Percentiles rank a stretch among this genome's conserved stretches.
phyloP scores from a whole-genome alignment of 2,797 vertebrate species.

The Syndactyla subalaris region DNA sequence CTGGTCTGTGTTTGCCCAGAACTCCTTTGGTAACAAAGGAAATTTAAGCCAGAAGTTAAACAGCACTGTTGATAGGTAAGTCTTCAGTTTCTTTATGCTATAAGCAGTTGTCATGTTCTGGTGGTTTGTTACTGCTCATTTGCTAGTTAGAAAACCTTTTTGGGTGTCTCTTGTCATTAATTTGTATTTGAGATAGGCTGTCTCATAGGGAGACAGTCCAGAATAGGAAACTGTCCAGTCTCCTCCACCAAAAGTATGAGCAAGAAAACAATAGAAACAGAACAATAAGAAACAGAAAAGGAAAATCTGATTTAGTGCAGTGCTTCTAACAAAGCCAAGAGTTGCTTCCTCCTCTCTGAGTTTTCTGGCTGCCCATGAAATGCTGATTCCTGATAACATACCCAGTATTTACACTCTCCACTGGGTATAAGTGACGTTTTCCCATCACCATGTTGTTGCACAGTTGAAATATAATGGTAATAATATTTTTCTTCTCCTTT shows the following conservation, averaged over 20 bases:
- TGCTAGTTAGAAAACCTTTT: not conserved
- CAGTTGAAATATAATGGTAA: not conserved
- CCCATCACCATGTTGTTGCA: rapidly evolving
- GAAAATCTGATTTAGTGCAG: not conserved
- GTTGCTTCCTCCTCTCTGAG: not conserved
- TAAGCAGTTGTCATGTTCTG: not conserved
- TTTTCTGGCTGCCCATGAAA: not conserved
- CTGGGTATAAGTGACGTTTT: not conserved
- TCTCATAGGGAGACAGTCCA: not conserved
- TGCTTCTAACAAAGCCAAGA: not conserved
- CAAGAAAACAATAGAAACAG: not conserved
- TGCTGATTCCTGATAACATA: not conserved
- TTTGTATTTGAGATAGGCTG: not conserved
- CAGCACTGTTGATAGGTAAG: not conserved
- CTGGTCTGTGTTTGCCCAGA: not conserved
- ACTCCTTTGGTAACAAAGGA: not conserved
- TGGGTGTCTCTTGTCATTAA: not conserved
- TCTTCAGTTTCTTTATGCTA: not conserved
- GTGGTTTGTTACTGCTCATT: not conserved
- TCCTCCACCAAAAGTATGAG: not conserved
- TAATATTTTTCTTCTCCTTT: not conserved
- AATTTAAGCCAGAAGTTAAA: not conserved
- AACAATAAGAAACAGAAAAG: not conserved
- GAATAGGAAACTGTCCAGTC: not conserved
- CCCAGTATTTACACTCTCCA: not conserved